A percentile compares a stretch with the other conserved stretches of the same genome.
Conservation (phyloP, 2,113 vertebrate species). For the Forbesichthys agassizii region DNA sequence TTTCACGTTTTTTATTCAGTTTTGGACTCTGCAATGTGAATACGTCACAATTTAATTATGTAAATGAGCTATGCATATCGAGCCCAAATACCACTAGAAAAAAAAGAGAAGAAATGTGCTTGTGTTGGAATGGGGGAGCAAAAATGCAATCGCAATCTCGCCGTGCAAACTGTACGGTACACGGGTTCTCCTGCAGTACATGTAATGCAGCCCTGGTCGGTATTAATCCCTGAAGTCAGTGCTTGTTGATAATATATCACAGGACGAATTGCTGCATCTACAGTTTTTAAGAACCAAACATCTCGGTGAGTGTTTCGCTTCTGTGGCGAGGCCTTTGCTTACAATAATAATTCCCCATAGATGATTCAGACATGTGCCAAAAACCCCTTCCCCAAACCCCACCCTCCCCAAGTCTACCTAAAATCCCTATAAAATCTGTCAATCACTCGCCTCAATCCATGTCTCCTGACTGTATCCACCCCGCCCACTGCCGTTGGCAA, state of each 20-base stretch:
- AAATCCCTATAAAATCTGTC: slow-evolving; percentile 74
- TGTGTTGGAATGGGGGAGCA: slow-evolving; percentile 1
- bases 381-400: slow-evolving; percentile 33
- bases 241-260: slow-evolving; percentile 62
- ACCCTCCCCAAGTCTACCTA: slow-evolving; percentile 59
- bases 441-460: slow-evolving; percentile 73
- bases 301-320: slow-evolving; percentile 47
- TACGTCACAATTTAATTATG: slow-evolving; percentile 41
- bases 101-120: slow-evolving; percentile 3
- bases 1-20: neutral
- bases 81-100: slow-evolving; percentile 24
- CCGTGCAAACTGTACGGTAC: neutral
- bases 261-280: slow-evolving; percentile 60
- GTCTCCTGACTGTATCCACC: slow-evolving; percentile 73
- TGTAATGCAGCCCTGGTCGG: no score
- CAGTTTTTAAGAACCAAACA: slow-evolving; percentile 53
- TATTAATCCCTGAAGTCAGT: slow-evolving; percentile 12
- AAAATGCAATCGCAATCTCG: slow-evolving; percentile 40
- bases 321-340: slow-evolving; percentile 62
- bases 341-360: slow-evolving; percentile 73
- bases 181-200: neutral
- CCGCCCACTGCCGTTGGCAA: slow-evolving; percentile 73
- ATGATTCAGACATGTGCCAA: slow-evolving; percentile 65
- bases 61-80: slow-evolving; percentile 39
- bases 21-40: neutral